Evolutionary conservation across 2,797 vertebrate genomes (phyloP).

Genomic region (Malurus splendens): DNA sequence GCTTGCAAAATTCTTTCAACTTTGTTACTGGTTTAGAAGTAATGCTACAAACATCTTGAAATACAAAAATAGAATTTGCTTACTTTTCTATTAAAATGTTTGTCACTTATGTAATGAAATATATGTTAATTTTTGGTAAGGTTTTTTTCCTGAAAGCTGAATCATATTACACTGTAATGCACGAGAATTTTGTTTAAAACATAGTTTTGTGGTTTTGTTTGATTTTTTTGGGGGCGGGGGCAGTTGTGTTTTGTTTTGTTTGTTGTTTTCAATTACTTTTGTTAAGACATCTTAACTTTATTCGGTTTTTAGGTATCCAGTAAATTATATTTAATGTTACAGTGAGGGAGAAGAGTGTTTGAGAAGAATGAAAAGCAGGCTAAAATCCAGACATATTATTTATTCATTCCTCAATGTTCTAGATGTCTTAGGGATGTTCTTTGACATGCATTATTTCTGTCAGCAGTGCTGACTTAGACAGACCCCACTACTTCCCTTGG

Average conservation of each 20-base stretch:
- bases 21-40: background rate
- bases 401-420: slow-evolving; percentile 31
- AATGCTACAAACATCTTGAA: background rate
- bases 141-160: background rate
- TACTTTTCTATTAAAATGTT: background rate
- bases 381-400: slow-evolving; percentile 7
- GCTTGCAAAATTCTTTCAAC: background rate
- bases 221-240: rapidly evolving
- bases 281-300: background rate
- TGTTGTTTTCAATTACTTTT: background rate
- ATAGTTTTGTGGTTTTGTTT: background rate
- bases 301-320: background rate
- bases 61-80: background rate
- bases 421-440: background rate
- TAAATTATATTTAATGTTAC: background rate
- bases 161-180: background rate
- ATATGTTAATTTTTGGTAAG: background rate
- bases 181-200: background rate
- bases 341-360: background rate
- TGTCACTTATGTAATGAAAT: background rate
- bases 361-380: background rate
- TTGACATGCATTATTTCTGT: slow-evolving; percentile 21
- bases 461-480: slow-evolving; percentile 23
- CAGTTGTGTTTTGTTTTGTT: background rate
- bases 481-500: background rate